Base-by-base conservation (phyloP, 2,113 vertebrate species). In the Herpetotheres cachinnans region DNA sequence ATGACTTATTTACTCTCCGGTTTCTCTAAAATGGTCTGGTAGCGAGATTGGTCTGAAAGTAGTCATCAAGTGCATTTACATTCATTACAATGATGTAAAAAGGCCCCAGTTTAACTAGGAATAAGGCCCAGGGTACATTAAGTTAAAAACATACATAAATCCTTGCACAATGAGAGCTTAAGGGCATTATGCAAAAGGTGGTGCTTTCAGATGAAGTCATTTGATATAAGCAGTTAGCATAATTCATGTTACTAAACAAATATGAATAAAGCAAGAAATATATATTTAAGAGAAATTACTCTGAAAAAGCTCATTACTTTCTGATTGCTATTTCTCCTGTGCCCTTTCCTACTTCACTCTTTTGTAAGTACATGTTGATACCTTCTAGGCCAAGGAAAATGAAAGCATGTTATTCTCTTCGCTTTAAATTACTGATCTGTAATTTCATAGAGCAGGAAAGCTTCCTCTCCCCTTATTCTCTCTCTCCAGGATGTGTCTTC, bases 241-340 rank as follows among this genome's bases (percentile, higher is more conserved):
- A 94, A 93, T 90, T 86, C 27, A 40, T 44, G 13, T 91, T 94
- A 42, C 38, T 65, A 90, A 96, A 92, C 27, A 91, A 94, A 94
- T 44, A 80, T 16, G 12, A 70, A 46, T 77, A 90, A 62, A 55
- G 25, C 1, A 7, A 92, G n/a, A 95, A 93, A 83, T 0, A 0
- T 29, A 42, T 80, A 83, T 74, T 77, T 88, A 87, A 80, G 42
- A 85, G 13, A 90, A 93, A 82, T 58, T 79, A 59, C 16, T 63
- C 32, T 44, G 22, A 54, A 44, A 67, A 91, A 55, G 5, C 12
- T 59, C 49, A 34, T 59, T 66, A 30, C 14, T 50, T 96, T 66
- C 36, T 56, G 71, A 46, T 54, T 82, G 21, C 66, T 89, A 71
- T 89, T 96, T 89, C 55, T 89, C 13, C 55, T 25, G 5, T 63